Evolutionary conservation across 2,888 invertebrate genomes (phyloP).

Genomic region (Parnassius orleans): DNA sequence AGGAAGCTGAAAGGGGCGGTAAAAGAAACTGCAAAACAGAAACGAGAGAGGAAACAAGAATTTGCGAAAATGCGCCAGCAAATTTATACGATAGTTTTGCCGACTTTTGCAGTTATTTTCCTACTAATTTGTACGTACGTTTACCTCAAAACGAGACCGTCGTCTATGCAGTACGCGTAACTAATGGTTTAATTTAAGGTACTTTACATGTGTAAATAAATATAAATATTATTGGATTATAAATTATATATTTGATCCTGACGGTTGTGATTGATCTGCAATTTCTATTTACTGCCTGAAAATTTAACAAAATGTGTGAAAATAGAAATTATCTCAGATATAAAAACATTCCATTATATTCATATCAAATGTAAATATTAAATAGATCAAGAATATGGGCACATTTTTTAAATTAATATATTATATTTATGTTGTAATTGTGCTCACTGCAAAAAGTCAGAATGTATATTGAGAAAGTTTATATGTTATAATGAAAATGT

Average conservation of each 20-base stretch:
- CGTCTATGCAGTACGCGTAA: conserved; percentile 65
- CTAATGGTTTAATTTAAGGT: conserved; percentile 11
- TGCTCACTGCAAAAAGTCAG: too few relatives aligned
- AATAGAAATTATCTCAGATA: conserved; percentile 5
- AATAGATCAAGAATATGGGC: too few relatives aligned
- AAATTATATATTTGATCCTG: conserved; percentile 18
- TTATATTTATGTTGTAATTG: too few relatives aligned
- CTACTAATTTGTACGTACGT: conserved; percentile 88
- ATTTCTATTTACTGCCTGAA: not conserved
- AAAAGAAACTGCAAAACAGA: conserved; percentile 91
- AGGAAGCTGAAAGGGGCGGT: conserved; percentile 89
- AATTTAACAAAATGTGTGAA: conserved; percentile 8
- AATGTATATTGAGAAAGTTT: too few relatives aligned
- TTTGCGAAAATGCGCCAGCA: conserved; percentile 89
- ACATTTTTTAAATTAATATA: too few relatives aligned
- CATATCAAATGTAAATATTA: conserved; percentile 31
- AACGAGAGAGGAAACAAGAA: conserved; percentile 91
- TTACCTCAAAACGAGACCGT: conserved; percentile 89
- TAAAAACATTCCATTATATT: conserved; percentile 25
- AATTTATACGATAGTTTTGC: conserved; percentile 88
- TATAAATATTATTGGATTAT: conserved; percentile 23
- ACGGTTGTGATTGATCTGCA: conserved; percentile 32
- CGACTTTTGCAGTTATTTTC: conserved; percentile 85
- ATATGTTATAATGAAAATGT: too few relatives aligned
- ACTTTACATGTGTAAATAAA: conserved; percentile 30